Evolutionary conservation across 2,888 invertebrate species (phyloP).

Genomic region (Daptonema setosum): DNA sequence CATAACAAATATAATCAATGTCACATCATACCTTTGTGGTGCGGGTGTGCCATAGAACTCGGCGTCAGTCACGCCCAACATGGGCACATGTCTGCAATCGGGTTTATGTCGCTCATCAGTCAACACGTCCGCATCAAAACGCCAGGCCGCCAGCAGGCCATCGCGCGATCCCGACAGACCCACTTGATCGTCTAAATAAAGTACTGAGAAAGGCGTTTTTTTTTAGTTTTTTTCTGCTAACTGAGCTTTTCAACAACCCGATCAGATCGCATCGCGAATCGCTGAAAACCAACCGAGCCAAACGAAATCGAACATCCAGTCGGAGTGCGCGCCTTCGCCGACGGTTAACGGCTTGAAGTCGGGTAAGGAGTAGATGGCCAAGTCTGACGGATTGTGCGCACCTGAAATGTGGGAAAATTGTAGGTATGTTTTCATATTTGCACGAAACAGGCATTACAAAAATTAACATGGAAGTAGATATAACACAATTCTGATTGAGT

Average conservation of each 20-base stretch:
- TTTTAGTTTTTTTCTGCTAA: neutral
- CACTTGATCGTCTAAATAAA: slow-evolving; percentile 58
- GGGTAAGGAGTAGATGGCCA: slow-evolving; percentile 71
- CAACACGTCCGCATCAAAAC: slow-evolving; percentile 36
- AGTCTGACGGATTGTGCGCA: slow-evolving; percentile 68
- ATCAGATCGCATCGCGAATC: neutral
- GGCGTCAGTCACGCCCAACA: neutral
- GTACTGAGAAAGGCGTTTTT: neutral
- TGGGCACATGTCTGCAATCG: neutral
- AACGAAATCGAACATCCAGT: slow-evolving; percentile 74
- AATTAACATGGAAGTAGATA: no score
- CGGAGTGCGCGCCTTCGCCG: slow-evolving; percentile 67
- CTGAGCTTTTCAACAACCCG: neutral
- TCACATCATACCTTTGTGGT: neutral
- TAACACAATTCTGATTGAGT: no score
- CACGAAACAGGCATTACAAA: no score
- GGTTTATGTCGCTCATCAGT: neutral
- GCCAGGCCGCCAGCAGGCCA: slow-evolving; percentile 70
- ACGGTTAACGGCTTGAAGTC: slow-evolving; percentile 80
- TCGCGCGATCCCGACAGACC: slow-evolving; percentile 72
- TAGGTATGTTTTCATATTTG: no score
- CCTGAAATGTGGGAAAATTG: no score
- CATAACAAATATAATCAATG: no score
- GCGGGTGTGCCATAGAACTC: neutral
- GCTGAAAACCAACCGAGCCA: slow-evolving; percentile 42